Percentiles rank a stretch among this genome's conserved stretches.
These are phyloP conservation scores for Semotilus atromaculatus DNA, from an alignment of 2,797 vertebrate genomes.

Conservation along the genomic window DNA sequence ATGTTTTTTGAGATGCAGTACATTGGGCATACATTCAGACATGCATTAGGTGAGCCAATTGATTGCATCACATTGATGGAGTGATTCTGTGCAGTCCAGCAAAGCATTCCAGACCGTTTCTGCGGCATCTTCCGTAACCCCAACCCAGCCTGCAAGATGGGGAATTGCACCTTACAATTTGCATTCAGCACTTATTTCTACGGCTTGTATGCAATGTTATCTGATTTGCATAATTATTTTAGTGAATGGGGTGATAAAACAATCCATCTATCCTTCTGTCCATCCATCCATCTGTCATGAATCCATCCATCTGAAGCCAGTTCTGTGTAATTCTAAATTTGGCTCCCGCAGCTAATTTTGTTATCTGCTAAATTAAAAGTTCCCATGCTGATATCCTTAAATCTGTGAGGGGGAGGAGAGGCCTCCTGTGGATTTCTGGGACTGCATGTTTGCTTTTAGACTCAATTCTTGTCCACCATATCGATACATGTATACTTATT, in stretches of 20 bases:
- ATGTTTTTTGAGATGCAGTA: background rate
- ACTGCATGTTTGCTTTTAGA: conserved; percentile 3
- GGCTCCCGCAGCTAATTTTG: conserved; percentile 27
- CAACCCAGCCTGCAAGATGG: background rate
- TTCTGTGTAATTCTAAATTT: conserved; percentile 28
- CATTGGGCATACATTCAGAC: background rate
- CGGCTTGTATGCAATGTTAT: conserved; percentile 2
- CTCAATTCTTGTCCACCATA: conserved; percentile 13
- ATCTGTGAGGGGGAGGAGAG: conserved; percentile 6
- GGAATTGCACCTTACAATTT: background rate
- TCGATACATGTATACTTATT: conserved; percentile 13
- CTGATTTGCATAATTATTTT: conserved; percentile 24
- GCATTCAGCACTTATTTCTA: conserved; percentile 1
- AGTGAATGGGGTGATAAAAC: conserved; percentile 7
- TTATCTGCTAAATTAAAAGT: conserved; percentile 37
- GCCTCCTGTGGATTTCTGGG: conserved; percentile 29
- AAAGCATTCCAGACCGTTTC: background rate
- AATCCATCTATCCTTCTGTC: conserved; percentile 11
- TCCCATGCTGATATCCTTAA: conserved; percentile 28
- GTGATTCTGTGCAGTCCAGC: background rate
- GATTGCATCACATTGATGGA: background rate
- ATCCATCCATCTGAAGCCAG: conserved; percentile 13
- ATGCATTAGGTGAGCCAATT: background rate
- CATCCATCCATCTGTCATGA: conserved; percentile 31
- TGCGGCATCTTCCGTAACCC: background rate